Percentiles rank a stretch among this genome's conserved stretches.
phyloP scores from a whole-genome alignment of 2,888 invertebrate species.

The Deilephila elpenor region DNA sequence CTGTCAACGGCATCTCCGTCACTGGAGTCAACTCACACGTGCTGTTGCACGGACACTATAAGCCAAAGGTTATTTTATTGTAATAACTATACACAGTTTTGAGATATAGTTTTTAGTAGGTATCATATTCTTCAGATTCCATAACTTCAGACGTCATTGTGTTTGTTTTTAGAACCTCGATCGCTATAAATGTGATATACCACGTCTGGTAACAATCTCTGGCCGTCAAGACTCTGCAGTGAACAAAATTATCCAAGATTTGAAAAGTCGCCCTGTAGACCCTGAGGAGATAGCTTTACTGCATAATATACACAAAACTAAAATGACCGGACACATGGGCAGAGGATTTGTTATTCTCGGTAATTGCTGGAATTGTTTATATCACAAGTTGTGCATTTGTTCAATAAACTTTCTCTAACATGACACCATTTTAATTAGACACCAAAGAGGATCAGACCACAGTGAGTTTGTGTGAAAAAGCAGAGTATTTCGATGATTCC shows the following conservation, averaged over 20 bases:
- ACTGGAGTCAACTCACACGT: slow-evolving; percentile 63
- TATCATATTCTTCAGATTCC: no score
- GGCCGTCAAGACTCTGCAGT: slow-evolving; percentile 61
- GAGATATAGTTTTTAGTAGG: no score
- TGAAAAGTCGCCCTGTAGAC: slow-evolving; percentile 66
- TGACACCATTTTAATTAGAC: background rate
- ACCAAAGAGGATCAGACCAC: slow-evolving; percentile 59
- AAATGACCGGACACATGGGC: slow-evolving; percentile 65
- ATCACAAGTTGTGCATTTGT: no score
- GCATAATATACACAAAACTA: slow-evolving; percentile 63
- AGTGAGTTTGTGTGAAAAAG: slow-evolving; percentile 52
- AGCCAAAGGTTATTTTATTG: slow-evolving; percentile 54
- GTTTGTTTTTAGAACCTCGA: background rate
- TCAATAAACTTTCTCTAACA: slow-evolving; percentile 8
- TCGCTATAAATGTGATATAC: slow-evolving; percentile 59
- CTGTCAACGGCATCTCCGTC: slow-evolving; percentile 60
- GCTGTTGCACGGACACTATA: slow-evolving; percentile 56
- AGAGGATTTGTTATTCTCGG: slow-evolving; percentile 67
- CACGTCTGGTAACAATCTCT: slow-evolving; percentile 63
- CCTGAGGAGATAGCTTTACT: slow-evolving; percentile 69
- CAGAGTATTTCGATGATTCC: slow-evolving; percentile 58
- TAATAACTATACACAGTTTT: no score
- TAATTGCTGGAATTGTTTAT: slow-evolving; percentile 38
- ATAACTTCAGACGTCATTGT: background rate
- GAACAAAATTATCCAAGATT: slow-evolving; percentile 51